Base-by-base conservation (phyloP, 2,888 invertebrate genomes). In the Brenthis hecate region DNA sequence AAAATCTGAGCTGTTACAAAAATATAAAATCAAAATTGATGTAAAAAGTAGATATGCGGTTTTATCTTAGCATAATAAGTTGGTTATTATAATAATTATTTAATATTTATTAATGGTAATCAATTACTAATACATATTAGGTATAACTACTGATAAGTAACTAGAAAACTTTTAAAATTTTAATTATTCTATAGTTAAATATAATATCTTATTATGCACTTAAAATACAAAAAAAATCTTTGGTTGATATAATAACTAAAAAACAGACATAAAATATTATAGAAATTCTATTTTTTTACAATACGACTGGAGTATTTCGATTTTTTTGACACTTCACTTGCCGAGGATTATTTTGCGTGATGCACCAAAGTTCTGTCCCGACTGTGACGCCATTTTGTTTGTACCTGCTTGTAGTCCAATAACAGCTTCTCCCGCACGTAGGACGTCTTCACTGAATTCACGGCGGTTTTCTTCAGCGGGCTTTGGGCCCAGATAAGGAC, bases 351-450 rank as follows among this genome's bases (percentile, higher is more conserved):
- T 97, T 86, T 96, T 96, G 78, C 97, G 94, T 56, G 96, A 95
- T 36, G 96, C 96, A n/a, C 97, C 97, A 78, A 97, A 97, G 93
- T 89, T 98, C 85, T 97, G 97, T 8, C 98, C 98, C 2, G 97
- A 95, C 82, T 98, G 97, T 50, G 95, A 96, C 13, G 98, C 97
- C 14, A 96, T 95, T 78, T 96, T 96, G 89, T 98, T 98, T 75
- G 95, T 95, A 53, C 98, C 98, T 60, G 97, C 97, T 88, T 98
- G 98, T 5, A 98, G 94, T 23, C 97, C 97, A 77, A 98, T 98
- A 53, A 98, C 95, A 16, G 95, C 93, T 79, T 98, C 95, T 0
- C 98, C 97, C 32, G 98, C 97, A 50, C 96, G 93, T 64, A 98
- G 92, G 74, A 97, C 96, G 75, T 96, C 96, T 77, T 97, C 96